These are phyloP conservation scores for Serrognathus titanus DNA, from an alignment of 2,888 invertebrate species.

Conservation along the genomic window DNA sequence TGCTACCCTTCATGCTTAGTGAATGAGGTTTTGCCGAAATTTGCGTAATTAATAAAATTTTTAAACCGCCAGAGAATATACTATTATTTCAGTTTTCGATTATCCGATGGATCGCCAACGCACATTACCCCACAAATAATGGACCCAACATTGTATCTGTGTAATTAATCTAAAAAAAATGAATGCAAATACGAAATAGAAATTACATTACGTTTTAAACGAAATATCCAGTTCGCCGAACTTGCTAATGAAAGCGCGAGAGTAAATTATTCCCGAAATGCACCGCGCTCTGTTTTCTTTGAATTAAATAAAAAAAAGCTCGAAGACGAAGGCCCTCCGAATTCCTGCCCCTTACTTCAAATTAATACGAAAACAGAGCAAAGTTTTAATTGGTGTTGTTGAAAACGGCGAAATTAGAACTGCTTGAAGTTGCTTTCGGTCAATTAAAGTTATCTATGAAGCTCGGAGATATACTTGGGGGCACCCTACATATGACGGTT, in stretches of 20 bases:
- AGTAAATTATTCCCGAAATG: background rate
- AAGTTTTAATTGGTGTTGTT: conserved; percentile 1
- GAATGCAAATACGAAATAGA: no score
- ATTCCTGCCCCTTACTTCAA: background rate
- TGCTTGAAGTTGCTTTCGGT: background rate
- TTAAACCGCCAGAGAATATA: background rate
- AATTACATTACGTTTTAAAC: background rate
- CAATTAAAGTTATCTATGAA: background rate
- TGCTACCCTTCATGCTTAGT: no score
- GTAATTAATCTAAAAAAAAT: no score
- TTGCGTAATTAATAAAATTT: no score
- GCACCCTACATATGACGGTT: no score
- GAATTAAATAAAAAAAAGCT: background rate
- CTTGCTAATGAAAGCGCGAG: background rate
- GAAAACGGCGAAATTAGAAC: background rate
- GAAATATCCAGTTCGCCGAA: background rate
- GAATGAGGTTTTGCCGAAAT: no score
- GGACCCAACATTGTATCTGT: background rate
- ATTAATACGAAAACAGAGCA: background rate
- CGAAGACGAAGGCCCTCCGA: background rate
- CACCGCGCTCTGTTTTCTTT: background rate
- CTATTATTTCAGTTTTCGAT: background rate
- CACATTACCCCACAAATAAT: background rate
- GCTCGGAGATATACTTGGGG: no score
- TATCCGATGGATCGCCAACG: no score